Conservation (phyloP, 2,797 vertebrate genomes). For the Thunnus albacares region DNA sequence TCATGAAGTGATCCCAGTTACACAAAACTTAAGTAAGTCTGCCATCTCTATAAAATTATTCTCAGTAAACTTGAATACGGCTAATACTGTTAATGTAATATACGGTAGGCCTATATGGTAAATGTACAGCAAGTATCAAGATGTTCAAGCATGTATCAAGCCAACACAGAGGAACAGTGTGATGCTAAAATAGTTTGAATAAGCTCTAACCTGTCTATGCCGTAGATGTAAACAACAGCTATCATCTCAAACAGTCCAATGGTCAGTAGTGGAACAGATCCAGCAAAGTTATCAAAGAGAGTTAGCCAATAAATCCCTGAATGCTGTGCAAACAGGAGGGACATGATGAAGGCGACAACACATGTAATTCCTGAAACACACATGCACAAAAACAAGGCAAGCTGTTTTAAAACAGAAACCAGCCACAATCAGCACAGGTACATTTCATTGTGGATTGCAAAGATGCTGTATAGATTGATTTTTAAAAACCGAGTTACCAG, state of each 20-base stretch:
- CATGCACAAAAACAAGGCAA: not conserved
- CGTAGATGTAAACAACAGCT: conserved; percentile 91
- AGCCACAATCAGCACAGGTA: not conserved
- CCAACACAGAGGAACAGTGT: not conserved
- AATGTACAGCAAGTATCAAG: not conserved
- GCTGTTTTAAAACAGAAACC: not conserved
- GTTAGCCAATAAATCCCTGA: conserved; percentile 96
- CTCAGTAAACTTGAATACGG: not conserved
- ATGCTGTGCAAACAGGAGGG: conserved; percentile 90
- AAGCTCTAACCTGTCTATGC: conserved; percentile 81
- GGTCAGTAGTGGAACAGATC: conserved; percentile 93
- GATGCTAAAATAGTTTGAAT: not conserved
- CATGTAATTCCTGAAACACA: conserved; percentile 88
- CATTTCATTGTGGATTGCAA: not conserved
- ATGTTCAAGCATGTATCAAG: not conserved
- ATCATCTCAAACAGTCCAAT: conserved; percentile 94
- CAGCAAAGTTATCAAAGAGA: conserved; percentile 92
- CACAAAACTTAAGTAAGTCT: not conserved
- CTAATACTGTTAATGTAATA: not conserved
- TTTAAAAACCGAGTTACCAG: conserved; percentile 82
- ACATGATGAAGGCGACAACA: conserved; percentile 83
- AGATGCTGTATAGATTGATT: not conserved
- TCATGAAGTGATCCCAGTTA: not conserved
- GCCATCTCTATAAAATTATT: not conserved
- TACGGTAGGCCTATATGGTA: no score